Evolutionary conservation across 30 jellyfish, hydroid and myxozoan species (phyloP).

Genomic region (Chrysaora quinquecirrha): DNA sequence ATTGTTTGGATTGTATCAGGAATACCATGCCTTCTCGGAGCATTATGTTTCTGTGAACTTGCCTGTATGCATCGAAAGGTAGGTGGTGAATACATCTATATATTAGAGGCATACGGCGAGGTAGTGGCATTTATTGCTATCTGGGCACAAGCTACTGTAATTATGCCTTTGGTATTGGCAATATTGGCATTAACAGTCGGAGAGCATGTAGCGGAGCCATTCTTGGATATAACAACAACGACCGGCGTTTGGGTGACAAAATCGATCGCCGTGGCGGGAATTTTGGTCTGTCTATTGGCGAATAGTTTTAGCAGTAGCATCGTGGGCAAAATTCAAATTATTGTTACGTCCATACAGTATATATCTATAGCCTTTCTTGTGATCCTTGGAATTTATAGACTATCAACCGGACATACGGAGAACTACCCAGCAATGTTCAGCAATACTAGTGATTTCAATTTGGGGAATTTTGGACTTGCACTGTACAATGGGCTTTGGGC

Average conservation of each 20-base stretch:
- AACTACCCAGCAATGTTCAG: not conserved
- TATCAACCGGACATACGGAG: not conserved
- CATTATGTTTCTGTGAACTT: too few species aligned
- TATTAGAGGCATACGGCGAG: too few species aligned
- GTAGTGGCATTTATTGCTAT: constrained; percentile 44
- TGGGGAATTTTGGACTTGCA: constrained; percentile 29
- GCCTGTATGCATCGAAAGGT: too few species aligned
- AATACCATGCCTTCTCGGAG: constrained; percentile 27
- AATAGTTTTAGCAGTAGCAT: not conserved
- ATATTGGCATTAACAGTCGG: constrained; percentile 31
- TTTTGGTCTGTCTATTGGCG: too few species aligned
- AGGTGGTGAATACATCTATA: too few species aligned
- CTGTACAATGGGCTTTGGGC: too few species aligned
- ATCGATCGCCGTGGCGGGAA: not conserved
- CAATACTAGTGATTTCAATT: not conserved
- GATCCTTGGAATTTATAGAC: not conserved
- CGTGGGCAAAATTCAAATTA: not conserved
- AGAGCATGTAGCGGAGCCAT: constrained; percentile 14
- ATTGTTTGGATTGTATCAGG: constrained; percentile 44
- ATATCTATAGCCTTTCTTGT: not conserved
- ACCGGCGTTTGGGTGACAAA: constrained; percentile 31
- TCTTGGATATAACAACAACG: constrained; percentile 3
- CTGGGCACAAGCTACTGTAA: constrained; percentile 32
- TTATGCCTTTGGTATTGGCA: constrained; percentile 32
- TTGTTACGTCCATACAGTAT: not conserved